Percentiles rank a stretch among this genome's conserved stretches.
Conservation (phyloP, 23 tunicate species). For the Halocynthia roretzi region DNA sequence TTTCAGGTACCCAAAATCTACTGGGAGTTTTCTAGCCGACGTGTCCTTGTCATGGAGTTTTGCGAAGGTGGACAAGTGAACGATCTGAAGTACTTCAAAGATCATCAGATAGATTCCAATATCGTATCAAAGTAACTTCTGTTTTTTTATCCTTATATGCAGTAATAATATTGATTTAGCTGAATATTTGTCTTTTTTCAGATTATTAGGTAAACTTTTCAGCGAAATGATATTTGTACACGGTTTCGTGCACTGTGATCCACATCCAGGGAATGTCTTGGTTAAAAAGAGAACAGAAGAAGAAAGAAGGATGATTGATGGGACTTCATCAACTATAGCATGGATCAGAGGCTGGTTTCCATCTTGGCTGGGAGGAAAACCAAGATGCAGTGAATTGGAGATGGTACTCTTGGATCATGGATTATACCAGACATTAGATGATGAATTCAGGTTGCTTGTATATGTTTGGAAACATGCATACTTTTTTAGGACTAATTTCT, state of each 20-base stretch:
- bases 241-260: slow-evolving; percentile 97
- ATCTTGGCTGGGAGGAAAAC: slow-evolving; percentile 2
- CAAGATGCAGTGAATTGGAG: slow-evolving; percentile 31
- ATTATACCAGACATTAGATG: slow-evolving; percentile 53
- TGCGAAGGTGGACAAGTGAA: slow-evolving; percentile 88
- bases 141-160: not conserved
- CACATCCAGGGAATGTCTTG: slow-evolving; percentile 94
- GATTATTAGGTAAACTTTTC: slow-evolving; percentile 71
- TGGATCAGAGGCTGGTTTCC: slow-evolving; percentile 4
- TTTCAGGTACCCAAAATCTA: slow-evolving; percentile 62
- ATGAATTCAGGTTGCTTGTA: slow-evolving; percentile 57
- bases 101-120: slow-evolving; percentile 38
- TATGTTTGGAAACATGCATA: not conserved
- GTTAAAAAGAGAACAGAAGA: slow-evolving; percentile 30
- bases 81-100: slow-evolving; percentile 45
- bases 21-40: slow-evolving; percentile 41
- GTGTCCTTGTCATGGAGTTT: slow-evolving; percentile 90
- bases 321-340: not conserved
- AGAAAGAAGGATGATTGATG: not conserved
- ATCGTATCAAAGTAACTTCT: slow-evolving; percentile 54
- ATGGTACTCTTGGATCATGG: slow-evolving; percentile 87
- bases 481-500: too few relatives aligned
- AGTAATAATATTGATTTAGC: not conserved
- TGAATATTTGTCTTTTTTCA: not conserved
- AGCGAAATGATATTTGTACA: slow-evolving; percentile 98